Conservation (phyloP, 2,888 invertebrate species). For the Hirtodrosophila confusa region DNA sequence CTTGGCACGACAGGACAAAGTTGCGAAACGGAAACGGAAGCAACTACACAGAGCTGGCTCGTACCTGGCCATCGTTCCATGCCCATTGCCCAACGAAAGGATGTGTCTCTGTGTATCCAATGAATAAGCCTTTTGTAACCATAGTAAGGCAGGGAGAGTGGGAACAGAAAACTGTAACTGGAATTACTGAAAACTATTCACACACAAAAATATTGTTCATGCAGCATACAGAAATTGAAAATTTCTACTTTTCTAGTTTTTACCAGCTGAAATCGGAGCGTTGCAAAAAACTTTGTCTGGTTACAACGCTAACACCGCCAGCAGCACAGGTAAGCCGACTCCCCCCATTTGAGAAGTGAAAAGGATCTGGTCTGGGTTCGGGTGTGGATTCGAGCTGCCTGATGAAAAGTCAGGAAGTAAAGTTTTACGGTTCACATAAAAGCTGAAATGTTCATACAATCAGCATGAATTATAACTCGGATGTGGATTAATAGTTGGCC, state of each 20-base stretch:
- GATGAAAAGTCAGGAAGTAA: slow-evolving; percentile 79
- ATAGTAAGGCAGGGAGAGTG: slow-evolving; percentile 25
- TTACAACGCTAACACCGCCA: slow-evolving; percentile 28
- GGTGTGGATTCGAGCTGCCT: slow-evolving; percentile 33
- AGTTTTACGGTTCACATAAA: slow-evolving; percentile 80
- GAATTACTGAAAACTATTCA: slow-evolving; percentile 77
- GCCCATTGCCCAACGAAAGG: slow-evolving; percentile 22
- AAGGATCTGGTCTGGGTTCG: slow-evolving; percentile 22
- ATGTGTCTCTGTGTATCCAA: slow-evolving; percentile 26
- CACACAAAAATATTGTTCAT: slow-evolving; percentile 61
- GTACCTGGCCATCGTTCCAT: slow-evolving; percentile 41
- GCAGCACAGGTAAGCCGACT: slow-evolving; percentile 41
- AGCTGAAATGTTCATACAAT: slow-evolving; percentile 79
- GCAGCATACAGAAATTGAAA: slow-evolving; percentile 59
- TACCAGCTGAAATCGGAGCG: slow-evolving; percentile 54
- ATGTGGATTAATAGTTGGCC: slow-evolving; percentile 77
- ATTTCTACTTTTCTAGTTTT: slow-evolving; percentile 47
- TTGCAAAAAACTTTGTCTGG: slow-evolving; percentile 58
- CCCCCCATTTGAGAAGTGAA: slow-evolving; percentile 4
- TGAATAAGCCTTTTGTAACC: slow-evolving; percentile 59
- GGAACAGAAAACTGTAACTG: slow-evolving; percentile 66
- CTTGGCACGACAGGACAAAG: slow-evolving; percentile 60
- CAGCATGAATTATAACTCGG: slow-evolving; percentile 80
- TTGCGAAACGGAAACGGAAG: slow-evolving; percentile 78
- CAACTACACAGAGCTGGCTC: slow-evolving; percentile 52